Percentiles rank a stretch among this genome's conserved stretches.
Conservation (phyloP, 1,140 invertebrate species). For the Drosophila mauritiana region DNA sequence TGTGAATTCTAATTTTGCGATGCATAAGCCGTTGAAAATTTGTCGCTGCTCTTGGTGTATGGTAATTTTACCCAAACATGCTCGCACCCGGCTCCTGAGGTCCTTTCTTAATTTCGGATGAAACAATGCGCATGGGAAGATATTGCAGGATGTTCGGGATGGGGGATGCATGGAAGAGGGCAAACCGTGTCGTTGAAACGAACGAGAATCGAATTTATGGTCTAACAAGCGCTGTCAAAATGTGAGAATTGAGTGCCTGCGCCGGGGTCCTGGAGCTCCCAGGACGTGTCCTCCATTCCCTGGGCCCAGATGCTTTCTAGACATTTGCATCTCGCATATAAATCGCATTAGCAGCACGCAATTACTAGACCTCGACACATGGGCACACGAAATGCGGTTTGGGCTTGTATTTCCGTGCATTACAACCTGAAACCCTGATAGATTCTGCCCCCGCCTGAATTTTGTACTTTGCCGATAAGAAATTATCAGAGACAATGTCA, state of each 20-base stretch:
- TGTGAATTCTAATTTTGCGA: constrained; percentile 2
- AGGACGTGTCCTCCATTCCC: constrained; percentile 5
- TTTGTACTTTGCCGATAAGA: constrained; percentile 48
- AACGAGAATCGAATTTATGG: constrained; percentile 79
- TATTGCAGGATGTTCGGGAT: constrained; percentile 22
- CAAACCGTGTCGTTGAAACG: constrained; percentile 53
- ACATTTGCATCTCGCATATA: constrained; percentile 79
- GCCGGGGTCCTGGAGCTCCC: constrained; percentile 3
- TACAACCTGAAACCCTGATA: neutral
- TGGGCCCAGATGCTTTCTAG: constrained; percentile 38
- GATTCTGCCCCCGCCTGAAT: constrained; percentile 10
- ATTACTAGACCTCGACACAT: constrained; percentile 62
- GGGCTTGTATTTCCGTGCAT: neutral
- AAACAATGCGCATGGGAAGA: constrained; percentile 66
- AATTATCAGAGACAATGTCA: constrained; percentile 40
- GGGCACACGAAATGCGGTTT: constrained; percentile 1
- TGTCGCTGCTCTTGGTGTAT: constrained; percentile 23
- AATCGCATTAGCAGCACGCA: constrained; percentile 76
- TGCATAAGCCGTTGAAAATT: constrained; percentile 14
- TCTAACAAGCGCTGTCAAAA: constrained; percentile 75
- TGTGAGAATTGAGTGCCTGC: constrained; percentile 76
- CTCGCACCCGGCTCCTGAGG: constrained; percentile 14
- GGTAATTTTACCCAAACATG: constrained; percentile 49
- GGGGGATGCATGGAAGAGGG: neutral
- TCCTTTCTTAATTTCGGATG: constrained; percentile 73